Conservation (phyloP, 2,888 invertebrate genomes). For the Drosophila phalerata region DNA sequence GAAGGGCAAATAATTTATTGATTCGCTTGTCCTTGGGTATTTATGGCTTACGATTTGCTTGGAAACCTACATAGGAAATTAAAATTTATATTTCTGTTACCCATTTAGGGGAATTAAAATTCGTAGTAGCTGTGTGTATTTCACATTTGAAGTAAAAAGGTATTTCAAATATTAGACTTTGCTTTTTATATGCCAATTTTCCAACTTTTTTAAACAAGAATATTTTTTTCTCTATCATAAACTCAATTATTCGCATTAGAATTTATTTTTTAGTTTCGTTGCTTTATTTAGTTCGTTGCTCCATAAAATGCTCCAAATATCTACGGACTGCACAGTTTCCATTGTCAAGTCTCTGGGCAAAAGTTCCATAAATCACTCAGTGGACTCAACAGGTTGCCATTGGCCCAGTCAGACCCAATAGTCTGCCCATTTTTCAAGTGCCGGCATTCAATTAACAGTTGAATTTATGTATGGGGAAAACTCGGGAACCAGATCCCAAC, state of each 20-base stretch:
- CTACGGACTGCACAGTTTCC: constrained; percentile 21
- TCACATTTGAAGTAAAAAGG: no score
- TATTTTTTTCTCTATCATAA: background rate
- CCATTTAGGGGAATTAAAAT: no score
- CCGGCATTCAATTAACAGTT: constrained; percentile 77
- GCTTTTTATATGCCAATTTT: no score
- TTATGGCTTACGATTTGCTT: constrained; percentile 20
- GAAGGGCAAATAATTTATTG: constrained; percentile 52
- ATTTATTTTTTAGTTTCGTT: background rate
- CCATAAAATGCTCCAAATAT: constrained; percentile 3
- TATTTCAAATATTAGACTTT: no score
- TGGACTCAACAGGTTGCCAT: constrained; percentile 66
- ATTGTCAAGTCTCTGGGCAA: constrained; percentile 36
- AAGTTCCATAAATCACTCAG: constrained; percentile 55
- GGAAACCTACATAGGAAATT: background rate
- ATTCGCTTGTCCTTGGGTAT: constrained; percentile 48
- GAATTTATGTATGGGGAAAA: constrained; percentile 66
- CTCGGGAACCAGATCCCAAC: constrained; percentile 18
- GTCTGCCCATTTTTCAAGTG: constrained; percentile 70
- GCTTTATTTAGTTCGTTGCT: no score
- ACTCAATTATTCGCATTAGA: background rate
- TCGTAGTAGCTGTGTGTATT: no score
- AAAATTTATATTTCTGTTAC: background rate
- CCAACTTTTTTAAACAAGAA: background rate
- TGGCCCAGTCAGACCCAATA: constrained; percentile 51